Base-by-base conservation (phyloP, 2,888 invertebrate genomes). In the Pristionchus entomophagus region DNA sequence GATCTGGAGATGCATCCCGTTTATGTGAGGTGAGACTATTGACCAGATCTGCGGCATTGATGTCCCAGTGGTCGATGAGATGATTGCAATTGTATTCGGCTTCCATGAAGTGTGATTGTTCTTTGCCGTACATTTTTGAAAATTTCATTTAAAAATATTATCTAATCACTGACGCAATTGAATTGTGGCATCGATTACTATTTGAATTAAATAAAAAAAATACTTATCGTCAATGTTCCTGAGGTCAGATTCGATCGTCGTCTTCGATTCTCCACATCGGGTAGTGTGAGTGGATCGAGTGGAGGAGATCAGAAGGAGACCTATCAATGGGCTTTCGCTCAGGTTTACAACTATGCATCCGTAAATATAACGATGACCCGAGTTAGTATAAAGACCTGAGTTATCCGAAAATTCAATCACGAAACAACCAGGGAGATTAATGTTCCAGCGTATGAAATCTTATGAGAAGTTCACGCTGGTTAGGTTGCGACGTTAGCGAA, bases 221-320 rank as follows among this genome's bases (percentile, higher is more conserved):
- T 41, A 62, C 2, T 14, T 2, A 12, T 17, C 17, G 29, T 29
- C 6, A 17, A 5, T 3, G 2, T 2, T 38, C 12, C 22, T 73
- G 2, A 17, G 0, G 41, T n/a, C 12, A 80, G 78, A 51, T 80
- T 80, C 78, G 78, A 80, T 80, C 78, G 78, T 80, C 78, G 78
- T 80, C 78, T 51, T 80, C 78, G 78, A 10, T 80, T 80, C 78
- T 80, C 78, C 26, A 80, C 78, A 2, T 51, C 78, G 19, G 78
- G 78, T 4, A 51, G 51, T 32, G 51, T 80, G 51, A 80, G 51
- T 32, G 78, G 78, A 49, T 26, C 78, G 51, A 80, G 29, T 51
- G 78, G 78, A 49, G 78, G 78, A 49, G 78, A 80, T 26, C 38
- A 22, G 29, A 82, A 38, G 12, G 56, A 56, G 17, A 26, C 82